phyloP scores from a whole-genome alignment of 2,888 invertebrate genomes.

The Macrosoma leucophasiata region DNA sequence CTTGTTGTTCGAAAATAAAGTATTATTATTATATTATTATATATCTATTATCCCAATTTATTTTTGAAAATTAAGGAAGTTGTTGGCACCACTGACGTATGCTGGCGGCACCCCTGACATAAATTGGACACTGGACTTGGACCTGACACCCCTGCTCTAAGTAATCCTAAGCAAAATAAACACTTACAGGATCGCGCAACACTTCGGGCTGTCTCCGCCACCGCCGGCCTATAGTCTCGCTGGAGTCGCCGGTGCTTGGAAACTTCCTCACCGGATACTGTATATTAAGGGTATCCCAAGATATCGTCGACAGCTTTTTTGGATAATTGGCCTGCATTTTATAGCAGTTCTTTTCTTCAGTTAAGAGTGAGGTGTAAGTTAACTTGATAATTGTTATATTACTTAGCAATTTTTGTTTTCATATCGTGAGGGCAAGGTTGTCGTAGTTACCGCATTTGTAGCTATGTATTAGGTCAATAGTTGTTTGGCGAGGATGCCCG shows the following conservation, averaged over 20 bases:
- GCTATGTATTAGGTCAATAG: no score
- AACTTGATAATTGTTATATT: neutral
- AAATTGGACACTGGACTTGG: neutral
- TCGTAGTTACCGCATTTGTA: no score
- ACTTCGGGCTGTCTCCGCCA: constrained; percentile 47
- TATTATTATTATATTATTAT: neutral
- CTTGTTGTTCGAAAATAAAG: neutral
- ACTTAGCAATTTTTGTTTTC: no score
- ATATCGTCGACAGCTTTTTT: constrained; percentile 34
- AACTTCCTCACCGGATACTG: constrained; percentile 50
- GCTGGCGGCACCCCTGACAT: no score
- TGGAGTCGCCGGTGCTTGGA: constrained; percentile 40
- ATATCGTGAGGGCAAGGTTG: no score
- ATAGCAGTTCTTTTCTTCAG: neutral
- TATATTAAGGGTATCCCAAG: constrained; percentile 51
- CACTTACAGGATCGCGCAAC: constrained; percentile 38
- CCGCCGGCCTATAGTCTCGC: constrained; percentile 42
- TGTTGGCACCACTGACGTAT: neutral
- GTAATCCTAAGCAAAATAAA: no score
- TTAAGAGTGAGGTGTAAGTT: no score
- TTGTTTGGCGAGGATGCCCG: no score
- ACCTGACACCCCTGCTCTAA: constrained; percentile 1
- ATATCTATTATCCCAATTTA: constrained; percentile 1
- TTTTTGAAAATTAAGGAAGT: neutral
- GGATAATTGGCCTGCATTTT: constrained; percentile 51